Base-by-base conservation (phyloP, 2,888 invertebrate species). In the Apoda limacodes region DNA sequence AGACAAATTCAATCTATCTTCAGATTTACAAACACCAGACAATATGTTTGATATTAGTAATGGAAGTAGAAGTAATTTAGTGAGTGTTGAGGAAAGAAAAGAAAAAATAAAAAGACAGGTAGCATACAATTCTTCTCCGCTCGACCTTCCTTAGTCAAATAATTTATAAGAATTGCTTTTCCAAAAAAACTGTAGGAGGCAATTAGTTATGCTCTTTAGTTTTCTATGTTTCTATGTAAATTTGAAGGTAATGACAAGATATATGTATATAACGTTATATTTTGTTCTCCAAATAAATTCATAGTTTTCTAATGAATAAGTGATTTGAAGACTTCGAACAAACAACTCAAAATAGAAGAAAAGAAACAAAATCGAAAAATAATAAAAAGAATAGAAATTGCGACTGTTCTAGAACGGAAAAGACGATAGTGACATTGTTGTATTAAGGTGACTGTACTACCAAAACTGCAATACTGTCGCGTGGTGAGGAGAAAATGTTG, bases 401-500 rank as follows among this genome's bases (percentile, higher is more conserved):
- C 76, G 75, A 75, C 71, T 72, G 75, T 62, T 65, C 66, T 64
- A 71, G 69, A 69, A 63, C 53, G 67, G 64, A 65, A 63, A 44
- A 17, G 51, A 65, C 59, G 50, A 56, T 57, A 58, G 63, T 58
- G 60, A 60, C 61, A 65, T 58, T 47, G 57, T 52, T 50, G 50
- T 55, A 61, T 67, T 64, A 78, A 82, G 86, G 86, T 87, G 86
- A 85, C 87, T 86, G 88, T 92, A 92, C 91, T 92, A 92, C 92
- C 92, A 90, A 92, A 91, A 90, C 92, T 92, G 91, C 90, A 91
- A 90, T 92, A 92, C 87, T 92, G 92, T 85, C 92, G 88, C 85
- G 90, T 88, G 85, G 88, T 87, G 82, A 88, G 87, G 82, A 89
- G 86, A 83, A 82, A 82, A 82, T 86, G 82, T 70, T 74, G 81